Evolutionary conservation across 2,888 invertebrate genomes (phyloP), one percentile per base, ranked within the genome.

Genomic region (Cheilosia urbana): DNA sequence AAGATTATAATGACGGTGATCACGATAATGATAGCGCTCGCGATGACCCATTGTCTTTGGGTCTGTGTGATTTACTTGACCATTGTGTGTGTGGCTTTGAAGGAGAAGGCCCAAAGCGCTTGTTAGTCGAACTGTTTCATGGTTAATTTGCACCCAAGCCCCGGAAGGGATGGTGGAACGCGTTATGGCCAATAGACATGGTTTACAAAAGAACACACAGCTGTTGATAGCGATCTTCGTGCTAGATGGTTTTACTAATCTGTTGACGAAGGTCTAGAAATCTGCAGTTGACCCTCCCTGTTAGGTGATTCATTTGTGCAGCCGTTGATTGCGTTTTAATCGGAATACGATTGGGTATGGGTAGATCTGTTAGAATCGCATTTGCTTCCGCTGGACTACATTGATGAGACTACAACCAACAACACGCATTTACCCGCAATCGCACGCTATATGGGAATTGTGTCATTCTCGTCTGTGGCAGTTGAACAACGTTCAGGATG

Each of bases 41-140:
- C 11, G 75, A 80, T 84, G 84, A 71, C 80, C 84, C 75, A 84
- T 84, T 84, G 84, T 84, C 49, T 79, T 69, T 49, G 71, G 60
- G 42, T 80, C 84, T 80, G 60, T 75, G 75, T 80, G 80, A 84
- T 84, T 80, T 84, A 84, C 80, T 71, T 80, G 84, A 76, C 80
- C 80, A 84, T 84, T 84, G 84, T 72, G 55, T 65, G 27, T 30
- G 9, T 2, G 47, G 76, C 42, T 68, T 47, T 30, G 58, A 58
- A n/a, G 42, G n/a, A 7, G 6, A 17, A 45, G 13, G 0, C 11
- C 42, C 49, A 15, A 42, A 73, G 51, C 40, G 42, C 55, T 80
- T 66, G 79, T 79, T 84, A 53, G 65, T 27, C 71, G 19, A 66
- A 69, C 75, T 47, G 60, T 80, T 84, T 84, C 80, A 84, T 80